phyloP scores from a whole-genome alignment of 2,797 vertebrate genomes.

The Paratrypauchen microcephalus region DNA sequence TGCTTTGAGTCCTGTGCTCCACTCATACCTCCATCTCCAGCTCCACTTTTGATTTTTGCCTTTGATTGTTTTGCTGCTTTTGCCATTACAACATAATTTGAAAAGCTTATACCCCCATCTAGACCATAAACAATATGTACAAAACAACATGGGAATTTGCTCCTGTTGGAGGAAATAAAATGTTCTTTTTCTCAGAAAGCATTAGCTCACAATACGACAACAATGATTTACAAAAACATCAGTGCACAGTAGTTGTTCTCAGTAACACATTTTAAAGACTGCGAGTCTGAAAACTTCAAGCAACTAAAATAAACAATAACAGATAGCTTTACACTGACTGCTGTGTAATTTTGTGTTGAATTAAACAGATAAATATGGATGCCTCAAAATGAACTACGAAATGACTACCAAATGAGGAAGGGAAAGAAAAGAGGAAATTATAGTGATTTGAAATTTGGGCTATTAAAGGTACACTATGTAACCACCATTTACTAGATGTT shows the following conservation, averaged over 20 bases:
- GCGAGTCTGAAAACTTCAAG: neutral
- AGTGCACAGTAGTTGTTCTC: neutral
- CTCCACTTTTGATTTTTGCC: constrained; percentile 1
- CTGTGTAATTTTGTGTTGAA: neutral
- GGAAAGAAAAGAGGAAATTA: neutral
- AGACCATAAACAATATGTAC: neutral
- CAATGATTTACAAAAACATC: neutral
- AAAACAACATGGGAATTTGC: neutral
- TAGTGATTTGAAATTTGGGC: no score
- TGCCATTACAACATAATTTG: constrained; percentile 2
- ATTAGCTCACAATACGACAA: neutral
- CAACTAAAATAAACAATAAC: neutral
- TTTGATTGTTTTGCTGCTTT: constrained; percentile 8
- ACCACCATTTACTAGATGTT: no score
- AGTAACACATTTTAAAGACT: neutral
- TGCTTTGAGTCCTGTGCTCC: neutral
- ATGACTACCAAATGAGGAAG: neutral
- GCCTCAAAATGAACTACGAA: neutral
- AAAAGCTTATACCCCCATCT: neutral
- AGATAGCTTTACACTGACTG: neutral
- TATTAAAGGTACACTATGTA: no score
- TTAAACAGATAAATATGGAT: neutral
- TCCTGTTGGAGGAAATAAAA: neutral
- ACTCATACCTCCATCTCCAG: constrained; percentile 7
- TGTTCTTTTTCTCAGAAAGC: neutral